Evolutionary conservation across 2,888 invertebrate genomes (phyloP), one percentile per base, ranked within the genome.

Genomic region (Pyralis farinalis): DNA sequence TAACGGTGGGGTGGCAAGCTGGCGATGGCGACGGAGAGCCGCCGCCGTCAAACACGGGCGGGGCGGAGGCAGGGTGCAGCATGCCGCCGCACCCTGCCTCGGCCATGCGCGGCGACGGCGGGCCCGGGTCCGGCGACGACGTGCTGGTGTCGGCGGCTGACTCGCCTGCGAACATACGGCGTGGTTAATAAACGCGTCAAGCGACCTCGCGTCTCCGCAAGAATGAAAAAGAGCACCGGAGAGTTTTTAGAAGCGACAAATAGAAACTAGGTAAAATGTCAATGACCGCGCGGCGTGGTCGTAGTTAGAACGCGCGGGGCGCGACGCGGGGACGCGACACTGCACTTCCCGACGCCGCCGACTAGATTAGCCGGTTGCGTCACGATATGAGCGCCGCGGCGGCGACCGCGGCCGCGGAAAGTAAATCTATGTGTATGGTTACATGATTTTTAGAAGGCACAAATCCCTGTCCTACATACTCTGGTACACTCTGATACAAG

Each of bases 111-210:
- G 96, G 96, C 76, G 96, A 96, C 81, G 94, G 92, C 77, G 96
- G 95, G 81, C 94, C 94, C 64, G 95, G 92, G 91, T 96, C 96
- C 82, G 96, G 96, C 77, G 96, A 97, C 79, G 96, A 96, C 79
- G 96, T 96, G 84, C 95, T 96, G 80, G 96, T 96, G 90, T 97
- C 97, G 81, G 96, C 96, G 90, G 96, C 94, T 81, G 96, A 96
- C 91, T 96, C 97, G 90, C 95, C 95, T 94, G 92, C 65, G 69
- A 60, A 62, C 65, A 76, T 76, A 85, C 73, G 55, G 44, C 43
- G 49, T 42, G 76, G 78, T 91, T 71, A 90, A 56, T 47, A 58
- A 72, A 49, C 62, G 51, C 43, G 34, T 36, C 51, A 54, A 55
- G 54, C 57, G 53, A 60, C 54, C 53, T 64, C 58, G 59, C 49